Evolutionary conservation across 2,888 invertebrate species (phyloP), one percentile per base, ranked within the genome.

Genomic region (Tortricodes alternella): DNA sequence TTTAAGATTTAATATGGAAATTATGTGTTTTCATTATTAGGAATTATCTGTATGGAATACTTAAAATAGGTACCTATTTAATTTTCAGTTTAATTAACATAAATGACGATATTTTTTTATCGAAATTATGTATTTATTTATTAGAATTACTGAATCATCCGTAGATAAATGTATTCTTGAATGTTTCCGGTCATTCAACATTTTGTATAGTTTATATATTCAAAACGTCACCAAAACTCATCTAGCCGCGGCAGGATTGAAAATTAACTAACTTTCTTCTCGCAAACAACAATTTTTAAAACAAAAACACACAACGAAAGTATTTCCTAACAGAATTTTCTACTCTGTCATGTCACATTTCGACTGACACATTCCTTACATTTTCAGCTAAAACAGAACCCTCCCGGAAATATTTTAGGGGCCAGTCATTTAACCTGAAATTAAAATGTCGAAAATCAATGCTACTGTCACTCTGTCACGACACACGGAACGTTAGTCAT

Each of bases 401-500:
- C 35, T 29, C 43, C 52, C n/a, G 18, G 66, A 72, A 85, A 85
- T 84, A 83, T 76, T 75, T 62, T 59, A 78, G 77, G 77, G 74
- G 71, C 66, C 67, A 72, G 80, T 80, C 78, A 81, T 82, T 87
- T 87, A 86, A 87, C 89, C 86, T 82, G 82, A 88, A 89, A 89
- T 89, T 89, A 88, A 88, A 83, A 81, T 79, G 89, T 89, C 88
- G 71, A 74, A 81, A 80, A 86, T 85, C 84, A 74, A 84, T 86
- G 88, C 80, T 63, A 57, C 68, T 80, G 89, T 89, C 89, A 78
- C 29, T 62, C 65, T 75, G 76, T 72, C 74, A 65, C 55, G 61
- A 58, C 59, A 62, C 64, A 57, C 63, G 66, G 68, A 65, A 63
- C 65, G 78, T 87, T 72, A 75, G 74, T 88, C 83, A 81, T 74